A percentile compares a stretch with the other conserved stretches of the same genome.
Evolutionary conservation across 2,797 vertebrate species (phyloP).

Genomic region (Acomys russatus): DNA sequence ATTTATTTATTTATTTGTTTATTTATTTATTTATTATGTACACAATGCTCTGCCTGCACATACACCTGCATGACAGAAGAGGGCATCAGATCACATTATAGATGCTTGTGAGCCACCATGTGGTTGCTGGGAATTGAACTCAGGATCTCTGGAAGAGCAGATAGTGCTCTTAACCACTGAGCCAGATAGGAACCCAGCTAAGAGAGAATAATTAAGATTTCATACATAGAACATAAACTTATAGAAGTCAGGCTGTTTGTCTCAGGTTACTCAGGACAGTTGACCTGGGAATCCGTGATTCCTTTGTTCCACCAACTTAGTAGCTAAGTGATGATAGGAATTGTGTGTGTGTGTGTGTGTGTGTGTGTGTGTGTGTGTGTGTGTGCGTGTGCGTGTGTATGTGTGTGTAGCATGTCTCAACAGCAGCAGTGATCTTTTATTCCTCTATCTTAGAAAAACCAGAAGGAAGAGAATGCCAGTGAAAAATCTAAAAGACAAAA

Average conservation of each 20-base stretch:
- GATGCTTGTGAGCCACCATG: no score
- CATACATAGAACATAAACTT: neutral
- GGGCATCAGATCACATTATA: no score
- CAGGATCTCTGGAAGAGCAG: no score
- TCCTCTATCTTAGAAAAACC: neutral
- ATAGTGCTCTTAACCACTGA: no score
- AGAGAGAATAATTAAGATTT: neutral
- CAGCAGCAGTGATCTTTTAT: neutral
- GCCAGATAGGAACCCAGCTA: neutral
- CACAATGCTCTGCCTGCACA: no score
- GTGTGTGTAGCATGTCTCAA: neutral
- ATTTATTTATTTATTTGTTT: no score
- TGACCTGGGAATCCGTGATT: neutral
- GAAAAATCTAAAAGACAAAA: neutral
- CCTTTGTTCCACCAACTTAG: neutral
- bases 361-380: neutral
- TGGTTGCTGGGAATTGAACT: no score
- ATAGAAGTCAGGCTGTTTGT: neutral
- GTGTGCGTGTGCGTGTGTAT: neutral
- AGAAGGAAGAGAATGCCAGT: neutral
- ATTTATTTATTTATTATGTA: no score
- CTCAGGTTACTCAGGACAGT: neutral
- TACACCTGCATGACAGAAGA: no score
- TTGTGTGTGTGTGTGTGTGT: neutral
- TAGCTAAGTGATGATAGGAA: conserved; percentile 14